Evolutionary conservation across 64 coral and sea anemone species (phyloP).

Genomic region (Actinia equina): DNA sequence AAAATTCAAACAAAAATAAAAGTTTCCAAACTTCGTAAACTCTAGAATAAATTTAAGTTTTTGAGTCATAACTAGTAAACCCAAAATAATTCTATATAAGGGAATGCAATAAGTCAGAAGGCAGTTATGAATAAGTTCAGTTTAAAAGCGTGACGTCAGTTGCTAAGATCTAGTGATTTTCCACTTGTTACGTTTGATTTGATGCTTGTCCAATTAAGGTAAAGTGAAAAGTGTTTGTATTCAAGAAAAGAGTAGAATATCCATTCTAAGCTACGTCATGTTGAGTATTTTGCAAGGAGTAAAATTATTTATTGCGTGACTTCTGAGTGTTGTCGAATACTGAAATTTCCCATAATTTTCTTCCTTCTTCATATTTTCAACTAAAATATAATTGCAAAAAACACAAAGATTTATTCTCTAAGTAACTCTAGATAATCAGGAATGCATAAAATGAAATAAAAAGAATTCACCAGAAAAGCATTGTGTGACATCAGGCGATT

Average conservation of each 20-base stretch:
- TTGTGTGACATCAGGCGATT: not conserved
- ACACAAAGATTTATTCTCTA: not conserved
- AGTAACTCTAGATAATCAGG: not conserved
- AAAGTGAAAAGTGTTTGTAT: not conserved
- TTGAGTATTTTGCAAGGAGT: not conserved
- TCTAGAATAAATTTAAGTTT: not conserved
- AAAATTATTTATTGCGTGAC: not conserved
- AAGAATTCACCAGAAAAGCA: not conserved
- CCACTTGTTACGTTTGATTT: not conserved
- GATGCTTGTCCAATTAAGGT: constrained; percentile 9
- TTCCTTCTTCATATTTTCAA: not conserved
- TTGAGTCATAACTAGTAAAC: not conserved
- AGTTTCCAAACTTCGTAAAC: not conserved
- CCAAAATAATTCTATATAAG: constrained; percentile 24
- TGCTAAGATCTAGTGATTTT: not conserved
- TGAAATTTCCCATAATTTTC: not conserved
- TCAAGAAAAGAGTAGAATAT: not conserved
- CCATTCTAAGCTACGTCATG: not conserved
- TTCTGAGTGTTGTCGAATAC: not conserved
- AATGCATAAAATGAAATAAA: not conserved
- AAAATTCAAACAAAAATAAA: not conserved
- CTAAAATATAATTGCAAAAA: not conserved
- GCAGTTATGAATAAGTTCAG: not conserved
- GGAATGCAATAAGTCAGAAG: not conserved
- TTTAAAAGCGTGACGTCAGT: not conserved